phyloP scores from a whole-genome alignment of 2,888 invertebrate species.

The Myopa tessellatipennis region DNA sequence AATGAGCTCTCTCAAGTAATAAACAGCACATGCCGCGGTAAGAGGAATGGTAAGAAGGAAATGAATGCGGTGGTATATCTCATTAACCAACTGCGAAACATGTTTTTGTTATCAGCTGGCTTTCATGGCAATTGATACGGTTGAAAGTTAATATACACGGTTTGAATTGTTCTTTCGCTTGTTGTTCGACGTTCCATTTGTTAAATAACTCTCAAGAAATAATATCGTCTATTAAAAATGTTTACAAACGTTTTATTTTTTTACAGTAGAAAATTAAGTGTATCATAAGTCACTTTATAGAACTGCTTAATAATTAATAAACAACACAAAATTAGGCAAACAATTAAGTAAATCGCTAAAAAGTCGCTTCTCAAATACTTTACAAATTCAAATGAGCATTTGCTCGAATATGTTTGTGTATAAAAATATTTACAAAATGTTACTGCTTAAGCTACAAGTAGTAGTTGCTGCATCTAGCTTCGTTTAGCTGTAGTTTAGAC shows the following conservation, averaged over 20 bases:
- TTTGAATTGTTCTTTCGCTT: too few relatives aligned
- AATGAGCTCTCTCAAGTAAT: too few relatives aligned
- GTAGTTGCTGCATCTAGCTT: not conserved
- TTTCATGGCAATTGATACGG: too few relatives aligned
- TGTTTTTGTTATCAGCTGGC: too few relatives aligned
- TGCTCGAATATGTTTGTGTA: not conserved
- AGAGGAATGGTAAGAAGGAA: too few relatives aligned
- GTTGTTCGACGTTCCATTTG: too few relatives aligned
- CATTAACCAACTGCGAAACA: too few relatives aligned
- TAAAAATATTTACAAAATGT: conserved; percentile 26
- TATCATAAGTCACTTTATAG: not conserved
- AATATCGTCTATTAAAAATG: not conserved
- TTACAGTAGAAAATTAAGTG: conserved; percentile 1
- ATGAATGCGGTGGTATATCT: too few relatives aligned
- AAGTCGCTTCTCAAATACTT: not conserved
- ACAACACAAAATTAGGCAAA: not conserved
- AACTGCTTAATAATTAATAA: not conserved
- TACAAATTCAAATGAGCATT: not conserved
- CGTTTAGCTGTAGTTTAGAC: not conserved
- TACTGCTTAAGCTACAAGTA: not conserved
- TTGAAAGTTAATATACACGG: too few relatives aligned
- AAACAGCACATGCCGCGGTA: too few relatives aligned
- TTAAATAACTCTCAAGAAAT: too few relatives aligned
- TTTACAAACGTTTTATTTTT: conserved; percentile 12
- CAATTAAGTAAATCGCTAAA: not conserved